These are phyloP conservation scores for Drosophila busckii DNA, from an alignment of 1,140 invertebrate species.

Conservation along the genomic window DNA sequence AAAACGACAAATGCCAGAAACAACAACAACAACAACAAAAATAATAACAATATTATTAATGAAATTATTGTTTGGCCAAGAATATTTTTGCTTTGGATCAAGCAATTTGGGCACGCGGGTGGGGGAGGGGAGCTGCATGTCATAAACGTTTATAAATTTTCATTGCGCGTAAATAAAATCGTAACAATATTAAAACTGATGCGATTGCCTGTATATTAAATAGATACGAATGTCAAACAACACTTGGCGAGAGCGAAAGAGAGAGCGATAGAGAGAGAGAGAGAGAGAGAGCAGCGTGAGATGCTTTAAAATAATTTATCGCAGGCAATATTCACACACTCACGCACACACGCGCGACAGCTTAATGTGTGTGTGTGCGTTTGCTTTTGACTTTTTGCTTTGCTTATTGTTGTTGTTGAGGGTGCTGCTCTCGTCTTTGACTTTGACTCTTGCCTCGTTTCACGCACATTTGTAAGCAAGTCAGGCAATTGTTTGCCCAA, in stretches of 20 bases:
- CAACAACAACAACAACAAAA: constrained; percentile 10
- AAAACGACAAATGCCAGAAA: constrained; percentile 34
- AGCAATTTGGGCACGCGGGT: neutral
- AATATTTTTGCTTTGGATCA: neutral
- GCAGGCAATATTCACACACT: constrained; percentile 59
- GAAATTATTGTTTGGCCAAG: constrained; percentile 11
- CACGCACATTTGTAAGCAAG: constrained; percentile 64
- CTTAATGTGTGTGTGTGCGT: constrained; percentile 22
- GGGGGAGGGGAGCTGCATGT: constrained; percentile 26
- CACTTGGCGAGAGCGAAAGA: neutral
- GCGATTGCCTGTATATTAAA: constrained; percentile 65
- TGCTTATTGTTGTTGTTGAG: constrained; percentile 16
- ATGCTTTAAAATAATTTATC: constrained; percentile 74
- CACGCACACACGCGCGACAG: constrained; percentile 5
- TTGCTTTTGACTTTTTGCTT: constrained; percentile 15
- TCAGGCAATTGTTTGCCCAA: constrained; percentile 70
- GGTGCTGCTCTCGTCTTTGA: neutral
- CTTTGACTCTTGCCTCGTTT: constrained; percentile 6
- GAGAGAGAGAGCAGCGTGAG: neutral
- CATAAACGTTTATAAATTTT: constrained; percentile 73
- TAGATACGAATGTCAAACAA: constrained; percentile 33
- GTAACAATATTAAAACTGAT: constrained; percentile 72
- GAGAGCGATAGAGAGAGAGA: neutral
- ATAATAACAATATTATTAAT: constrained; percentile 19
- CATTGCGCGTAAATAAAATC: constrained; percentile 66